Conservation (phyloP, 2,113 vertebrate species). For the Panthera leo region DNA sequence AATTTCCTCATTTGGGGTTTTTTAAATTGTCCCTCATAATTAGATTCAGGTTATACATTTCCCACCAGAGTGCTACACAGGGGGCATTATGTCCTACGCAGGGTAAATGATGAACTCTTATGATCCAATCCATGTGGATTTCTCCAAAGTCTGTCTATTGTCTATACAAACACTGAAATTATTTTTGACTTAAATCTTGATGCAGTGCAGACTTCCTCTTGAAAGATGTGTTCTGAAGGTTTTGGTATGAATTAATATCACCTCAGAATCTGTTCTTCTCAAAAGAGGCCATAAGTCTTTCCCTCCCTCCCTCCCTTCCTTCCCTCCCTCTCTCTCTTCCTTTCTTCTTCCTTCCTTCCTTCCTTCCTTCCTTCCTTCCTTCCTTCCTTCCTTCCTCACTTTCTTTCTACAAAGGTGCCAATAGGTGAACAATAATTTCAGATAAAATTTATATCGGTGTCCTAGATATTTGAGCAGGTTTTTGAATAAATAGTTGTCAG, state of each 20-base stretch:
- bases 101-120: background rate
- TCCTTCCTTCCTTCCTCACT: background rate
- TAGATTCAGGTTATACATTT: background rate
- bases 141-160: background rate
- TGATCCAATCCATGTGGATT: background rate
- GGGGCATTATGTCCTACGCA: too few species aligned
- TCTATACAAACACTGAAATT: background rate
- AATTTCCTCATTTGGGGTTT: background rate
- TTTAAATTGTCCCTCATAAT: background rate
- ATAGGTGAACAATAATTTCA: background rate
- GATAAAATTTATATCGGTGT: background rate
- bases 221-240: background rate
- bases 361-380: too few species aligned
- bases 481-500: background rate
- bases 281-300: background rate
- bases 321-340: too few species aligned
- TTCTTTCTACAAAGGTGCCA: background rate
- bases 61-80: background rate
- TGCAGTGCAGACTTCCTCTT: background rate
- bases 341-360: too few species aligned
- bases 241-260: background rate
- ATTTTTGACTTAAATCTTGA: background rate
- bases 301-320: too few species aligned
- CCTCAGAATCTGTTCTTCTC: background rate
- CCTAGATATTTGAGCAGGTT: background rate